Percentiles rank a stretch among this genome's conserved stretches.
Conservation (phyloP, 2,797 vertebrate genomes). For the Ceryle rudis region DNA sequence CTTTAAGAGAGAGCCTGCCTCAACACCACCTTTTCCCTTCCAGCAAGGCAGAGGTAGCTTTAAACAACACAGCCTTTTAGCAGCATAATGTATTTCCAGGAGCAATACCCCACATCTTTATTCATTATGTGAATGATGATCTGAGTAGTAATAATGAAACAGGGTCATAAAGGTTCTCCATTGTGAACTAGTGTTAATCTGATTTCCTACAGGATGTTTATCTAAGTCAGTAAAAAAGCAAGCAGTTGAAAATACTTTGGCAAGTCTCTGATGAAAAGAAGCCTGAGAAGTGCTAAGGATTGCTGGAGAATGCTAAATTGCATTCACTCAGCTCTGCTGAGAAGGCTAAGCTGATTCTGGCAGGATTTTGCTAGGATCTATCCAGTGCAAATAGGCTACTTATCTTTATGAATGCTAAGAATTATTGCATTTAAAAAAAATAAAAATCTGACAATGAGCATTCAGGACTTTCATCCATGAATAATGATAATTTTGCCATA, state of each 20-base stretch:
- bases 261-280: constrained; percentile 20
- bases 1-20: background rate
- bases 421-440: background rate
- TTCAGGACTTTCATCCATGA: background rate
- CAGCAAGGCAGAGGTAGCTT: background rate
- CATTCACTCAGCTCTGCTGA: constrained; percentile 3
- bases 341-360: constrained; percentile 3
- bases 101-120: constrained; percentile 6
- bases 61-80: background rate
- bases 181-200: constrained; percentile 54
- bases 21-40: background rate
- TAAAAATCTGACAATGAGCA: background rate
- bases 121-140: background rate
- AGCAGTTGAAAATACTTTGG: constrained; percentile 35
- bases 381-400: background rate
- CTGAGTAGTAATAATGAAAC: constrained; percentile 28
- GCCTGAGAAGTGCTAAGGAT: background rate
- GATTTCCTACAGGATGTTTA: constrained; percentile 40
- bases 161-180: background rate
- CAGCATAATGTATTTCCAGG: background rate
- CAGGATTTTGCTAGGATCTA: background rate
- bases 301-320: constrained; percentile 21
- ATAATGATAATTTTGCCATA: background rate
- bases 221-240: constrained; percentile 47
- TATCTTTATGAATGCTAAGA: constrained; percentile 6